phyloP scores from a whole-genome alignment of 92 coral and sea anemone species.

The Blastomussa wellsi region DNA sequence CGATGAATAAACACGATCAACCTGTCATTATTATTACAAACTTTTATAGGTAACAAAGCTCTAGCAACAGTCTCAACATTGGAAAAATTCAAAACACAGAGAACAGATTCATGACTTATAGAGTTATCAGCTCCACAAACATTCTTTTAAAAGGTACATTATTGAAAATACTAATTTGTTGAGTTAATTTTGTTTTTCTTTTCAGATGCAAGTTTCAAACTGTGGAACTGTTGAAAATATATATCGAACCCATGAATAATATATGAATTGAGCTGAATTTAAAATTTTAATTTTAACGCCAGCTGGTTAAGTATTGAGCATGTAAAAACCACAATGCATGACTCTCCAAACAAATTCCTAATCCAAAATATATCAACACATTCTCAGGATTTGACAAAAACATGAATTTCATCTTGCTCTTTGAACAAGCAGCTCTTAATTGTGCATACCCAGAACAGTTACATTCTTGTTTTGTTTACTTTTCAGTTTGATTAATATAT shows the following conservation, averaged over 20 bases:
- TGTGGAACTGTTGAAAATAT: neutral
- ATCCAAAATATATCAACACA: neutral
- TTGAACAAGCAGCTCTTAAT: no score
- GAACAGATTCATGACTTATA: neutral
- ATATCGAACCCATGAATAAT: neutral
- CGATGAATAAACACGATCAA: neutral
- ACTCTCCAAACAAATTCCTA: neutral
- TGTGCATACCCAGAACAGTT: no score
- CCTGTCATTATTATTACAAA: neutral
- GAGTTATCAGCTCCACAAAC: no score
- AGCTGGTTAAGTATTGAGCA: slow-evolving; percentile 10
- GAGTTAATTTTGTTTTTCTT: neutral
- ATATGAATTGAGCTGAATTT: slow-evolving; percentile 1
- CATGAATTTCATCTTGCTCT: no score
- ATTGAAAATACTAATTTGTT: neutral
- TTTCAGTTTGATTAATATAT: no score
- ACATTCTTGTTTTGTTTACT: no score
- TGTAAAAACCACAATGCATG: neutral
- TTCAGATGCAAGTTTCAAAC: neutral
- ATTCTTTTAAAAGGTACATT: neutral
- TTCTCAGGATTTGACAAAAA: no score
- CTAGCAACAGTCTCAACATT: neutral
- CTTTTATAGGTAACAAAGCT: neutral
- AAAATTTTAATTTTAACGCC: neutral
- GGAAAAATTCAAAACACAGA: neutral